phyloP scores from a whole-genome alignment of 2,797 vertebrate species.

The Pantherophis vulpinus region DNA sequence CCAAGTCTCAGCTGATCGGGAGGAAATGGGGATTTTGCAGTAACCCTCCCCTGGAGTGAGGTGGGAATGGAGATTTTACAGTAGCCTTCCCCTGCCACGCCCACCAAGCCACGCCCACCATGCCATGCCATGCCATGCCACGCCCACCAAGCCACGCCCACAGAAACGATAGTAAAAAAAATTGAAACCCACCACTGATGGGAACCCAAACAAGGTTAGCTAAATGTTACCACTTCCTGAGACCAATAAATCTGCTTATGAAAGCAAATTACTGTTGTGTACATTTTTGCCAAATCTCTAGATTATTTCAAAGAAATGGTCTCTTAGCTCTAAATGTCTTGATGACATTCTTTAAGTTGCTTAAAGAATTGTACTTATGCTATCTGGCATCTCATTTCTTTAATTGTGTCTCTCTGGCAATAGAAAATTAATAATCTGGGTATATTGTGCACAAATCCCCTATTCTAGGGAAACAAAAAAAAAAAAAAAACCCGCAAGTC shows the following conservation, averaged over 20 bases:
- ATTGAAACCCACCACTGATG: too few species aligned
- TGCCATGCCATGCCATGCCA: too few species aligned
- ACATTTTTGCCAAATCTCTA: neutral
- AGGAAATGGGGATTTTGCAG: too few species aligned
- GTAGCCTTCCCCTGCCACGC: too few species aligned
- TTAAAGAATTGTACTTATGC: neutral
- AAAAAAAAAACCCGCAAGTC: neutral
- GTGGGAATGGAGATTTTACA: too few species aligned
- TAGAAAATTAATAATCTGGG: neutral
- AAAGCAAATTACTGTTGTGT: neutral
- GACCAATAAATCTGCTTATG: neutral
- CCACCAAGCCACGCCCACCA: too few species aligned
- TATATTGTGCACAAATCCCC: neutral
- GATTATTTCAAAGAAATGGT: neutral
- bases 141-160: too few species aligned
- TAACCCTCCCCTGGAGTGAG: too few species aligned
- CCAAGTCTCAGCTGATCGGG: too few species aligned
- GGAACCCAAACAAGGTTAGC: neutral
- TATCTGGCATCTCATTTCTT: neutral
- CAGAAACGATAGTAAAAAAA: too few species aligned
- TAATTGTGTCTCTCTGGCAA: neutral
- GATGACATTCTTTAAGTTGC: neutral
- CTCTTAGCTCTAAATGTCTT: neutral
- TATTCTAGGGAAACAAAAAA: neutral
- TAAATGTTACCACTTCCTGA: neutral